Evolutionary conservation across 2,888 invertebrate species (phyloP), one percentile per base, ranked within the genome.

Genomic region (Nezara viridula): DNA sequence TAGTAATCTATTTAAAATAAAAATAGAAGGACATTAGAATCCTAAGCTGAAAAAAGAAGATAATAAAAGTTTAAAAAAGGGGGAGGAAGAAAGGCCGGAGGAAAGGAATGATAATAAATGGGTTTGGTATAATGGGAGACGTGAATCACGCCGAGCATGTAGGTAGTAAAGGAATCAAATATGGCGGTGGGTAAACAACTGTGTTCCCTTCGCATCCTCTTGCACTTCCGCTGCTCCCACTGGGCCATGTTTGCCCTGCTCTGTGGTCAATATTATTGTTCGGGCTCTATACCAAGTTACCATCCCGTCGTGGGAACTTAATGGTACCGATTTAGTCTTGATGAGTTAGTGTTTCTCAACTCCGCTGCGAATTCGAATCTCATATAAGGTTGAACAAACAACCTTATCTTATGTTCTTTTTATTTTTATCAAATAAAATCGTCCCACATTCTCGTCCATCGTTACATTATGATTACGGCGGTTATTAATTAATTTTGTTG

Each of bases 81-180:
- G 55, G 47, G 55, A 87, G 55, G 87, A 88, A 88, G 66, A 44
- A 88, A 88, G 88, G 37, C 66, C 49, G 88, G 27, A 37, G 88
- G 27, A 49, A 27, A 73, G 88, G 88, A 73, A 88, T 88, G 88
- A 88, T 88, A 88, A 88, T 88, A 88, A 88, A 88, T 88, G 88
- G 88, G 66, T 73, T n/a, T 88, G 47, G 88, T 73, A 88, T 88
- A 88, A 88, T 88, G 88, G 88, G 52, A 52, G 88, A 88, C 55
- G 88, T 88, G 88, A 88, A 88, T 88, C 88, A 88, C 86, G 88
- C 47, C 88, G 37, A 88, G 49, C 88, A 73, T 88, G 88, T 88
- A 88, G 88, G 88, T 73, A 47, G 88, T 88, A 88, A 73, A 88
- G 88, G 88, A 88, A 88, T 88, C 88, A 88, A 88, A 88, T 32